A percentile compares a stretch with the other conserved stretches of the same genome.
phyloP scores from a whole-genome alignment of 2,113 vertebrate genomes.

The Hirundichthys speculiger region DNA sequence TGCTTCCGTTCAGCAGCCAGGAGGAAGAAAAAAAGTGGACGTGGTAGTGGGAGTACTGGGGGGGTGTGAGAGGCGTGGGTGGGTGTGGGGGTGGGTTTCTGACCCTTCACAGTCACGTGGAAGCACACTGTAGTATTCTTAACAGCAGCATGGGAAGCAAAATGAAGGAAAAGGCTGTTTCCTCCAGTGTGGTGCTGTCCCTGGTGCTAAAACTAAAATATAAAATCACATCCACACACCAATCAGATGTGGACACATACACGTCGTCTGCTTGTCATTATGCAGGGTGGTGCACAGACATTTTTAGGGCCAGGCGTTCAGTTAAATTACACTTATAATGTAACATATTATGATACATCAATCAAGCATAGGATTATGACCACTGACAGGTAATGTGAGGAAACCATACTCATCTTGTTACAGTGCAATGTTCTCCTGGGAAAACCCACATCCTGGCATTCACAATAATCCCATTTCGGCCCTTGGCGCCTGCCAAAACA shows the following conservation, averaged over 20 bases:
- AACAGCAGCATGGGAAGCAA: constrained; percentile 1
- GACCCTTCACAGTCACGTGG: constrained; percentile 68
- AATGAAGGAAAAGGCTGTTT: constrained; percentile 4
- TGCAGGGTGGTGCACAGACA: too few relatives aligned
- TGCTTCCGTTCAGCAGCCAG: constrained; percentile 51
- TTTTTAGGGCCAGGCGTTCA: too few relatives aligned
- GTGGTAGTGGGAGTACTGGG: constrained; percentile 26
- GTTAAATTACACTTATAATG: too few relatives aligned
- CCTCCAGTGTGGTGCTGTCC: constrained; percentile 69
- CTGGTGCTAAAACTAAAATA: constrained; percentile 70
- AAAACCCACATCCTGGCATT: too few relatives aligned
- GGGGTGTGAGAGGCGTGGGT: constrained; percentile 29
- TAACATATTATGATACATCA: too few relatives aligned
- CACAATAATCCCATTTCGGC: too few relatives aligned
- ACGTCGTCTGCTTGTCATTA: too few relatives aligned
- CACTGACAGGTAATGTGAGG: too few relatives aligned
- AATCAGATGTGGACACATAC: background rate
- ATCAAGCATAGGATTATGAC: too few relatives aligned
- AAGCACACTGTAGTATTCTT: constrained; percentile 34
- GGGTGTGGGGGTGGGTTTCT: constrained; percentile 50
- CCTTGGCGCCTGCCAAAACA: too few relatives aligned
- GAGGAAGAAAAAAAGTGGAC: constrained; percentile 48
- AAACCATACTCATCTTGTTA: too few relatives aligned
- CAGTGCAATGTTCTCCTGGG: too few relatives aligned
- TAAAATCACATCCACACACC: background rate